phyloP scores from a whole-genome alignment of 2,888 invertebrate genomes.

The Seira sanloemensis region DNA sequence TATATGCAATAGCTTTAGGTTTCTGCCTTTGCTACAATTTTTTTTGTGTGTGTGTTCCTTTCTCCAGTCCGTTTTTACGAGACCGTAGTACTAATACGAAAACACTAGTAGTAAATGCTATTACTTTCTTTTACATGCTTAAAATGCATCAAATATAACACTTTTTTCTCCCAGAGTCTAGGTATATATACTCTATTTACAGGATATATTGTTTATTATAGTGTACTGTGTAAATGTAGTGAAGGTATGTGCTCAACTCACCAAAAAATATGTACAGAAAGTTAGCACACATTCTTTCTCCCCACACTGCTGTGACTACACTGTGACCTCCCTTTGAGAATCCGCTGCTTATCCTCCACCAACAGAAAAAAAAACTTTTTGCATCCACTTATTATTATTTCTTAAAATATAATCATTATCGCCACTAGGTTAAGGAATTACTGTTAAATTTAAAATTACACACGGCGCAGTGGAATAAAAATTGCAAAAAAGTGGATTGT shows the following conservation, averaged over 20 bases:
- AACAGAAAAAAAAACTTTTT: conserved; percentile 30
- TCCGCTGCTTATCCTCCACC: conserved; percentile 65
- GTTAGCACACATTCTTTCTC: conserved; percentile 64
- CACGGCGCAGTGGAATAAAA: background rate
- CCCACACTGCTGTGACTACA: conserved; percentile 66
- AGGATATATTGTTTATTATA: conserved; percentile 15
- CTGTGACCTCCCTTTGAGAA: conserved; percentile 66
- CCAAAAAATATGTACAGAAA: conserved; percentile 17
- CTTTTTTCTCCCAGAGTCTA: background rate
- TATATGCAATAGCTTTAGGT: background rate
- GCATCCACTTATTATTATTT: conserved; percentile 36
- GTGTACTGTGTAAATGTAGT: conserved; percentile 27
- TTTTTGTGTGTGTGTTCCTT: background rate
- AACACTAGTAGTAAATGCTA: conserved; percentile 58
- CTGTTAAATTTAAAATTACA: too few relatives aligned
- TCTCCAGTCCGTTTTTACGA: conserved; percentile 7
- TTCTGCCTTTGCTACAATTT: background rate
- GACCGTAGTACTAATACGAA: conserved; percentile 48
- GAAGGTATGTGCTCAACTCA: conserved; percentile 53
- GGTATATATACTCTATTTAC: conserved; percentile 3
- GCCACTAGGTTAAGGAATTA: conserved; percentile 62
- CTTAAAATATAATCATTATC: conserved; percentile 52
- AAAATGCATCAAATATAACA: background rate
- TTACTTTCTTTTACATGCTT: conserved; percentile 20
- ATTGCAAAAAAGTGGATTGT: background rate